Evolutionary conservation across 2,797 vertebrate genomes (phyloP), one percentile per base, ranked within the genome.

Genomic region (Hirundo rustica): DNA sequence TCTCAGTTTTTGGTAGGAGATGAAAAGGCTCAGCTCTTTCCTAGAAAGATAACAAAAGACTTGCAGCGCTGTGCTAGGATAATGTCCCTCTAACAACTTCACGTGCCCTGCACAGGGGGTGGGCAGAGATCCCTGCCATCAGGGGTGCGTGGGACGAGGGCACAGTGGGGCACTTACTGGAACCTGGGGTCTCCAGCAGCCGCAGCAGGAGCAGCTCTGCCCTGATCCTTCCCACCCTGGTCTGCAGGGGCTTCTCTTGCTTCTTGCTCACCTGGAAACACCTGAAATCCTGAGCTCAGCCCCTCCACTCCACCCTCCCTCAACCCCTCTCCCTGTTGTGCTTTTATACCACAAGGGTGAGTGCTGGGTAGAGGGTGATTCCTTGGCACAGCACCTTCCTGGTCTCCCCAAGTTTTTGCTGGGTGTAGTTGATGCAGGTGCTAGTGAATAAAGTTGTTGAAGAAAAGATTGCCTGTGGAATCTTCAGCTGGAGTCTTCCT

Each of bases 11-110:
- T 71, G 38, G 53, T 90, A 90, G 34, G 32, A 89, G 79, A 88
- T 89, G 55, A 93, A 74, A 85, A 89, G 51, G 38, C 79, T 88
- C 65, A 25, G 36, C 47, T 78, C 11, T 81, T 95, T 95, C 90
- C 93, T 95, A 93, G 95, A 95, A 94, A 92, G 92, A 72, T 23
- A 70, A 51, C 30, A 50, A 7, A 85, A 68, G 68, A 21, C 22
- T 60, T 61, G 51, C 80, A 81, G 51, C 55, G 76, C 79, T 77
- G 36, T 76, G 25, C 81, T 48, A 12, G 65, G 57, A 25, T 78
- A 30, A 74, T 75, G 50, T 80, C 32, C 29, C 58, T 75, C 54
- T 86, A 14, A 58, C 27, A 88, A 16, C 36, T 81, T 47, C 9
- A 4, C 18, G 57, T 74, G 57, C 57, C 55, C 30, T 44, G 36